These are phyloP conservation scores for Eulemur coronatus DNA, from an alignment of 2,797 vertebrate genomes.

Conservation along the genomic window DNA sequence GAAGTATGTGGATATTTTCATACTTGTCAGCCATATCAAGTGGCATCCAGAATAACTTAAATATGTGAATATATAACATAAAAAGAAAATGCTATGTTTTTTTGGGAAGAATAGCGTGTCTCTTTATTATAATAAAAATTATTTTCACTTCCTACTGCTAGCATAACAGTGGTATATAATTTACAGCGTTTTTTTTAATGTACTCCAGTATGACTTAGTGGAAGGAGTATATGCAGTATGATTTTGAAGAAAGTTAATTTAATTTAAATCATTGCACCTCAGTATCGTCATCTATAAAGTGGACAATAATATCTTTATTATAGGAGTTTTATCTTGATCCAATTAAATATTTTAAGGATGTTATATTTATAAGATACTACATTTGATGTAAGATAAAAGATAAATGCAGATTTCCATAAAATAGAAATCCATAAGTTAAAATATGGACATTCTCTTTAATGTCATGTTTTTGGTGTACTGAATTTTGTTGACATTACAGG, in stretches of 20 bases:
- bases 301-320: neutral
- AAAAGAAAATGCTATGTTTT: neutral
- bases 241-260: conserved; percentile 26
- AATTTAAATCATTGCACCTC: neutral
- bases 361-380: neutral
- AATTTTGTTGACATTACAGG: neutral
- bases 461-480: neutral
- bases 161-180: neutral
- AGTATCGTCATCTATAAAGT: neutral
- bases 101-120: neutral
- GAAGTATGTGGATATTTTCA: neutral
- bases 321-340: neutral
- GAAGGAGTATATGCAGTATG: neutral
- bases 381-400: neutral
- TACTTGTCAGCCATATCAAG: neutral
- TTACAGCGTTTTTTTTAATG: neutral
- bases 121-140: neutral
- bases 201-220: neutral
- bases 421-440: neutral
- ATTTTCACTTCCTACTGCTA: neutral
- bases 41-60: conserved; percentile 15
- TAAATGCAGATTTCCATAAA: neutral
- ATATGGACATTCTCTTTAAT: neutral
- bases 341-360: neutral
- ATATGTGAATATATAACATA: neutral